phyloP scores from a whole-genome alignment of 2,888 invertebrate species.

The Antitype chi region DNA sequence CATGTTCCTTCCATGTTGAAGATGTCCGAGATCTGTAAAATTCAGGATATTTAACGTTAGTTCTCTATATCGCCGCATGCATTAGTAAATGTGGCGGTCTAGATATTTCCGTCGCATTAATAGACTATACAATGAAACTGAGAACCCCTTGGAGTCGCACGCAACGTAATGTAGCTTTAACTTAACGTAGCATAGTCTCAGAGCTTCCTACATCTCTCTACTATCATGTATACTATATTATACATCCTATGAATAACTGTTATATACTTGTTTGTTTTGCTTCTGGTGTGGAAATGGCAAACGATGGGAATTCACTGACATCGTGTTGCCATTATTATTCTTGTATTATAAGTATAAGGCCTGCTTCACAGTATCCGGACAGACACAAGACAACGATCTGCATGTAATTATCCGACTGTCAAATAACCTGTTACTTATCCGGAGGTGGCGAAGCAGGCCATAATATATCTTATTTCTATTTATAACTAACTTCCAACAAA shows the following conservation, averaged over 20 bases:
- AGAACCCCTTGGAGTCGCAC: slow-evolving; percentile 58
- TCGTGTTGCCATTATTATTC: slow-evolving; percentile 14
- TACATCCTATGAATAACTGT: not conserved
- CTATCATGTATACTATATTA: slow-evolving; percentile 32
- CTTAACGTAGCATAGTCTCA: slow-evolving; percentile 54
- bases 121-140: slow-evolving; percentile 56
- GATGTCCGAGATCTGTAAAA: not conserved
- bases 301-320: not conserved
- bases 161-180: slow-evolving; percentile 66
- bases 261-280: slow-evolving; percentile 1
- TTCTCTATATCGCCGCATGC: not conserved
- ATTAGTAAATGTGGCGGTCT: not conserved
- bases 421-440: not conserved
- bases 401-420: not conserved
- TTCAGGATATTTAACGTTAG: not conserved
- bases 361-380: slow-evolving; percentile 17
- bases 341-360: too few species aligned
- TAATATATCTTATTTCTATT: not conserved
- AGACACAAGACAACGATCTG: not conserved
- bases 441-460: not conserved
- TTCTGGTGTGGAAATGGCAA: not conserved
- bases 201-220: slow-evolving; percentile 51
- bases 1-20: too few species aligned
- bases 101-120: slow-evolving; percentile 11
- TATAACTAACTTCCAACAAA: slow-evolving; percentile 44